These are phyloP conservation scores for Halcyon chelicuti DNA, from an alignment of 2,797 vertebrate species.

Conservation along the genomic window DNA sequence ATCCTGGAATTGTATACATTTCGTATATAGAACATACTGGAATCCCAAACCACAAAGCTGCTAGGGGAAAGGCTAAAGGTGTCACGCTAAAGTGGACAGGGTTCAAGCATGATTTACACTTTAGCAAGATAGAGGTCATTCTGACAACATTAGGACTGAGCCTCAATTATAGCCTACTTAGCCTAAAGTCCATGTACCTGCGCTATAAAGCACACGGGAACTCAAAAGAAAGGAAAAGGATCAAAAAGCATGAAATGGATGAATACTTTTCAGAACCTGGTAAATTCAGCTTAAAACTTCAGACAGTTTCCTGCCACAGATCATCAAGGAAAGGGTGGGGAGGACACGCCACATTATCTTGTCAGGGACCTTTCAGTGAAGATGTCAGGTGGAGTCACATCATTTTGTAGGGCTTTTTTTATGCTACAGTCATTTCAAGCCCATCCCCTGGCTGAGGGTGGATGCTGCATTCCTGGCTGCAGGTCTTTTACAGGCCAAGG, in stretches of 20 bases:
- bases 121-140: background rate
- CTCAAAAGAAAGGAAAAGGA: background rate
- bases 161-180: background rate
- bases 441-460: background rate
- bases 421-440: background rate
- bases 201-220: background rate
- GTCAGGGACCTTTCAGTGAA: background rate
- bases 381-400: background rate
- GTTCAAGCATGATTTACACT: background rate
- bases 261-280: background rate
- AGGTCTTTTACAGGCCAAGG: background rate
- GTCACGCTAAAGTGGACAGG: background rate
- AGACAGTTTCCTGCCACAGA: background rate
- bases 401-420: background rate
- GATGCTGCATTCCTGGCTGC: background rate
- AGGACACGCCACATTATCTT: background rate
- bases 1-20: too few species aligned
- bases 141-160: background rate
- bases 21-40: background rate
- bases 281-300: background rate
- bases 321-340: background rate
- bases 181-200: background rate
- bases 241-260: background rate
- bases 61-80: background rate
- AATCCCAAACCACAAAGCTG: background rate